Evolutionary conservation across 2,888 invertebrate genomes (phyloP).

Genomic region (Achlya flavicornis): DNA sequence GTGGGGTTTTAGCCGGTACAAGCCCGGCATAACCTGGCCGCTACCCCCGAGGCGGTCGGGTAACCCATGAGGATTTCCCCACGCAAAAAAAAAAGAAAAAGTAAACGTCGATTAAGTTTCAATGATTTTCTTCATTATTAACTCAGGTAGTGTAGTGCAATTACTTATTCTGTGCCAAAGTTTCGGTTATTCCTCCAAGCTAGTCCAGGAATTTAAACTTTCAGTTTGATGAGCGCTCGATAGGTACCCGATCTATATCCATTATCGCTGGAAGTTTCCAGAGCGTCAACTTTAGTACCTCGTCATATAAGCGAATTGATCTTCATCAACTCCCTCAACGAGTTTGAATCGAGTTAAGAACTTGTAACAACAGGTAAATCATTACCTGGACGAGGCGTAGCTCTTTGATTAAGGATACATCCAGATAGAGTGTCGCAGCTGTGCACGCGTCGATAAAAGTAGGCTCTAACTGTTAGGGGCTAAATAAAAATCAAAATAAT

Average conservation of each 20-base stretch:
- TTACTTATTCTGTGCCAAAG: background rate
- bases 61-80: no score
- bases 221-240: background rate
- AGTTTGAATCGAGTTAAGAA: background rate
- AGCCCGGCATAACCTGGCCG: no score
- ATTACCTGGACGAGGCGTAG: background rate
- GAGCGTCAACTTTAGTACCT: constrained; percentile 3
- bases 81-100: no score
- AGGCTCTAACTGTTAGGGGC: no score
- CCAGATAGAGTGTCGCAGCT: no score
- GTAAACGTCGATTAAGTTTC: no score
- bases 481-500: no score
- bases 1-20: no score
- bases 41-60: no score
- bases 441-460: no score
- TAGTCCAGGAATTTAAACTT: background rate
- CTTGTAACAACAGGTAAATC: background rate
- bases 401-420: no score
- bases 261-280: background rate
- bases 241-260: background rate
- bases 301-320: constrained; percentile 4
- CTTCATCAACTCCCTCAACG: background rate
- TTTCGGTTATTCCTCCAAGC: background rate
- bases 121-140: no score
- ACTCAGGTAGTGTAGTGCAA: background rate